phyloP scores from a whole-genome alignment of 2,113 vertebrate species.

The Misgurnus mizolepis region DNA sequence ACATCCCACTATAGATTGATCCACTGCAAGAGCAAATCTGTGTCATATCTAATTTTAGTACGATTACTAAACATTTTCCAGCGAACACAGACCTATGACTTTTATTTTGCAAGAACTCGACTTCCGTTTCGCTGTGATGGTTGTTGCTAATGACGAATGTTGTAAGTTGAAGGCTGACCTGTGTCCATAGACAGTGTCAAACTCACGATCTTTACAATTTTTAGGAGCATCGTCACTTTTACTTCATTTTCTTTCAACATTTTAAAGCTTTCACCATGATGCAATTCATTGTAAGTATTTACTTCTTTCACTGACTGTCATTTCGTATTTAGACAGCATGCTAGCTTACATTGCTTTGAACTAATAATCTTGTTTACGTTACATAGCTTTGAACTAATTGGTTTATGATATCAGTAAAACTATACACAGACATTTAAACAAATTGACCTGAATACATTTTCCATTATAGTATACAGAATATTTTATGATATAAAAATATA shows the following conservation, averaged over 20 bases:
- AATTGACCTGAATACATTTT: too few relatives aligned
- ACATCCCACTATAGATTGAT: too few relatives aligned
- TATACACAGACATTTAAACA: too few relatives aligned
- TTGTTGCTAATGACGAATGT: neutral
- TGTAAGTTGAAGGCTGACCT: neutral
- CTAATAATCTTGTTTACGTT: neutral
- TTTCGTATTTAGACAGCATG: neutral
- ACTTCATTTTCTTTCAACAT: neutral
- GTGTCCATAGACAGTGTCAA: neutral
- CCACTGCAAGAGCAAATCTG: too few relatives aligned
- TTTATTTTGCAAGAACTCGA: slow-evolving; percentile 31
- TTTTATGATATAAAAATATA: too few relatives aligned
- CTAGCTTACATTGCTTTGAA: neutral
- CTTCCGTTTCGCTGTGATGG: neutral
- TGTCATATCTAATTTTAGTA: too few relatives aligned
- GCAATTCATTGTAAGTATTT: slow-evolving; percentile 74
- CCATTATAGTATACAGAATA: too few relatives aligned
- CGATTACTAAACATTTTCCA: neutral
- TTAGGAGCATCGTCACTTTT: neutral
- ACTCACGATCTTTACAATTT: neutral
- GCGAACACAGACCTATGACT: neutral
- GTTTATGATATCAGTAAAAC: neutral
- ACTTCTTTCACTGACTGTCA: neutral
- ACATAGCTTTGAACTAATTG: too few relatives aligned
- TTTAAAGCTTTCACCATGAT: slow-evolving; percentile 65